phyloP scores from a whole-genome alignment of 2,797 vertebrate genomes.

The Hydrophis major region DNA sequence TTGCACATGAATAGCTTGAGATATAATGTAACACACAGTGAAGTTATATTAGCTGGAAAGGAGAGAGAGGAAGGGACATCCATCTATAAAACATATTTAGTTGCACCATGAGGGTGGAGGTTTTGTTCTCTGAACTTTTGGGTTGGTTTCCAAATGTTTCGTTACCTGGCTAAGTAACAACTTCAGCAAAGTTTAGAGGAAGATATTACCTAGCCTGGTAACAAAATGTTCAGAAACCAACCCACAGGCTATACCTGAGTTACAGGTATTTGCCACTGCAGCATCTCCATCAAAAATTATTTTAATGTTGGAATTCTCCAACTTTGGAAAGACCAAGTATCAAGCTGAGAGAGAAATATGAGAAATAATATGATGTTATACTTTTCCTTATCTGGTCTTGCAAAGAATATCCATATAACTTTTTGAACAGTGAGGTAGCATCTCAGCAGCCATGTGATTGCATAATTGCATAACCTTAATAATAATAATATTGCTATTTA shows the following conservation, averaged over 20 bases:
- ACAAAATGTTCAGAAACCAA: not conserved
- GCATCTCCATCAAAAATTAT: not conserved
- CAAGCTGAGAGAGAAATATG: not conserved
- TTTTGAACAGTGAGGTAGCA: not conserved
- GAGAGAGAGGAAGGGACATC: not conserved
- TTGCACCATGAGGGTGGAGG: not conserved
- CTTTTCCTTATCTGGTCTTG: not conserved
- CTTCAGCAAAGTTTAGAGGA: not conserved
- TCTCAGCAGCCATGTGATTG: not conserved
- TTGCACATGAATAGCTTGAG: not conserved
- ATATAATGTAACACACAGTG: not conserved
- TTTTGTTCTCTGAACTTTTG: not conserved
- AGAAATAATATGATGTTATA: not conserved
- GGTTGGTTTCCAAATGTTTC: not conserved
- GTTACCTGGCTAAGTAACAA: not conserved
- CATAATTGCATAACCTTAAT: not conserved
- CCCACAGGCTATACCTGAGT: not conserved
- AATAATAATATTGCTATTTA: not conserved
- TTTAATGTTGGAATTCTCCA: not conserved
- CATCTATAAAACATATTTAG: not conserved
- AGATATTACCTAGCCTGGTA: not conserved
- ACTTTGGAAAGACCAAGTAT: not conserved
- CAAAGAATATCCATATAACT: not conserved
- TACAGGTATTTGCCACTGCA: not conserved
- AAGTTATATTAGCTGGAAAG: not conserved